Percentiles rank a stretch among this genome's conserved stretches.
These are phyloP conservation scores for Dinocampus coccinellae DNA, from an alignment of 2,888 invertebrate genomes.

Conservation along the genomic window DNA sequence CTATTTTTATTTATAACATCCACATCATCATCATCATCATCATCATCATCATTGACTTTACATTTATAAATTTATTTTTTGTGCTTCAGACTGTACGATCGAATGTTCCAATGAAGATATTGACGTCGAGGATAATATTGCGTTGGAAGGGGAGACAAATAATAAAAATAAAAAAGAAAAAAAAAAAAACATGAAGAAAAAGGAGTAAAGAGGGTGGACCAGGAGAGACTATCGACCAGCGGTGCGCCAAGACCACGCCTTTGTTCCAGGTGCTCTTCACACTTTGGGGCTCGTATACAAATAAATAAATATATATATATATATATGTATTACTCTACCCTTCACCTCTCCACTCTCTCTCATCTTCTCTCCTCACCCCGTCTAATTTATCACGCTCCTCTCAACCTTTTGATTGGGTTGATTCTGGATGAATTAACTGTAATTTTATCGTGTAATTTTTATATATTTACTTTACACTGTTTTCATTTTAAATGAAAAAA, in stretches of 20 bases:
- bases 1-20: slow-evolving; percentile 1
- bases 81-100: not conserved
- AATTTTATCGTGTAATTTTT: too few species aligned
- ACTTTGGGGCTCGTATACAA: slow-evolving; percentile 28
- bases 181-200: too few species aligned
- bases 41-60: too few species aligned
- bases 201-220: slow-evolving; percentile 29
- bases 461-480: too few species aligned
- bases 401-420: not conserved
- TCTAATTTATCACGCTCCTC: too few species aligned
- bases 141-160: too few species aligned
- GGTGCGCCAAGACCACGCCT: slow-evolving; percentile 63
- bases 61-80: not conserved
- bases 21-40: not conserved
- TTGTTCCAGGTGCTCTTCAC: slow-evolving; percentile 63
- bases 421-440: too few species aligned
- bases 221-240: slow-evolving; percentile 35
- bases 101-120: not conserved
- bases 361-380: too few species aligned
- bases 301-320: not conserved
- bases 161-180: too few species aligned
- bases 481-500: too few species aligned
- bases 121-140: not conserved
- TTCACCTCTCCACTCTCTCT: too few species aligned
- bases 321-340: slow-evolving; percentile 2